phyloP scores from a whole-genome alignment of 2,113 vertebrate genomes.

The Mustela lutreola region DNA sequence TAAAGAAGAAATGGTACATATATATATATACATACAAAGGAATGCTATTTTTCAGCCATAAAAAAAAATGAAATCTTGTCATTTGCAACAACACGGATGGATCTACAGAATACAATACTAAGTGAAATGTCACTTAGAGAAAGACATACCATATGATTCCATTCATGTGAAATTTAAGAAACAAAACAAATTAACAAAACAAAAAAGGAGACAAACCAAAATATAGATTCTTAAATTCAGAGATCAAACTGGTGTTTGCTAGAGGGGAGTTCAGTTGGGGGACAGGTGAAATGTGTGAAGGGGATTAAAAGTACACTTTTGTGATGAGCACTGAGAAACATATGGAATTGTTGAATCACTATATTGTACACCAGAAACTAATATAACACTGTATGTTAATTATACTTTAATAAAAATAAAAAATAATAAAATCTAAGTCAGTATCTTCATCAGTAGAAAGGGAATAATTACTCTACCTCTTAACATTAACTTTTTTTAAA shows the following conservation, averaged over 20 bases:
- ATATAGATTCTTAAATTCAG: background rate
- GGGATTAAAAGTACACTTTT: background rate
- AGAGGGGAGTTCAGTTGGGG: background rate
- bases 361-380: background rate
- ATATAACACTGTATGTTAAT: background rate
- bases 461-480: background rate
- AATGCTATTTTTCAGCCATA: background rate
- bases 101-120: background rate
- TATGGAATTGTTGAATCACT: background rate
- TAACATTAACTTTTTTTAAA: too few species aligned
- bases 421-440: background rate
- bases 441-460: background rate
- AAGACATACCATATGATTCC: background rate
- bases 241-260: background rate
- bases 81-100: background rate
- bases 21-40: too few species aligned
- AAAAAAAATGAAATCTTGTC: background rate
- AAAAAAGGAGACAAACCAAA: background rate
- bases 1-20: background rate
- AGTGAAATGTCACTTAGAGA: background rate
- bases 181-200: background rate
- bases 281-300: background rate
- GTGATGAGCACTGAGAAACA: background rate
- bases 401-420: background rate
- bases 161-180: background rate